Percentiles rank a stretch among this genome's conserved stretches.
phyloP scores from a whole-genome alignment of 2,888 invertebrate genomes.

The Lymantria dispar region DNA sequence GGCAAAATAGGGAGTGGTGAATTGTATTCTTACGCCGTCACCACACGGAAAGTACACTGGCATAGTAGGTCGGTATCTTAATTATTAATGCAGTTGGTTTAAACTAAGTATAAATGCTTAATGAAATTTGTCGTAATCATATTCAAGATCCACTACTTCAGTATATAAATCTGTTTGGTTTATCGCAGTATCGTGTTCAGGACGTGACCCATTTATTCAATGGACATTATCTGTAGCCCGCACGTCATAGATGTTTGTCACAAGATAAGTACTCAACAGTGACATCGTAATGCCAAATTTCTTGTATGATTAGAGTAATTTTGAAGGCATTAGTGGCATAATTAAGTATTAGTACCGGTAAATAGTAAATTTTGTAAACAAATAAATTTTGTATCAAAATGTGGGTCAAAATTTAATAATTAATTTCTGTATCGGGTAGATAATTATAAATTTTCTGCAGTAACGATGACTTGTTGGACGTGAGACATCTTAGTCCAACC shows the following conservation, averaged over 20 bases:
- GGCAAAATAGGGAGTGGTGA: too few species aligned
- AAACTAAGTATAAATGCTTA: not conserved
- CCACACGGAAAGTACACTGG: too few species aligned
- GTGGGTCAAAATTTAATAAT: too few species aligned
- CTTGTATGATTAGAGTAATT: constrained; percentile 29
- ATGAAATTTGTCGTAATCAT: not conserved
- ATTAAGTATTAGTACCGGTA: too few species aligned
- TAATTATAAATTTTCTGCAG: too few species aligned
- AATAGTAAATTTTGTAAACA: too few species aligned
- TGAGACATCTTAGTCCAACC: too few species aligned
- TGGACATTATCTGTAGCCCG: constrained; percentile 63
- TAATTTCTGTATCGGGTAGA: too few species aligned
- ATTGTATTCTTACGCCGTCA: too few species aligned
- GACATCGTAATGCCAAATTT: constrained; percentile 37
- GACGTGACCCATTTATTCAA: constrained; percentile 60
- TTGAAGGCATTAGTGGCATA: constrained; percentile 3
- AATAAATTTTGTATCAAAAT: too few species aligned
- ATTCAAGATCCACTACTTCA: not conserved
- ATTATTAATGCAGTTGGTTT: not conserved
- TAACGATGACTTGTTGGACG: too few species aligned
- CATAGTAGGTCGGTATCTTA: too few species aligned
- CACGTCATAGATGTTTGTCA: constrained; percentile 59
- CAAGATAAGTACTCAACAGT: constrained; percentile 36
- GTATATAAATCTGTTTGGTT: constrained; percentile 26
- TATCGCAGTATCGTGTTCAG: constrained; percentile 51